Evolutionary conservation across 2,888 invertebrate species (phyloP), one percentile per base, ranked within the genome.

Genomic region (Microctonus hyperodae): DNA sequence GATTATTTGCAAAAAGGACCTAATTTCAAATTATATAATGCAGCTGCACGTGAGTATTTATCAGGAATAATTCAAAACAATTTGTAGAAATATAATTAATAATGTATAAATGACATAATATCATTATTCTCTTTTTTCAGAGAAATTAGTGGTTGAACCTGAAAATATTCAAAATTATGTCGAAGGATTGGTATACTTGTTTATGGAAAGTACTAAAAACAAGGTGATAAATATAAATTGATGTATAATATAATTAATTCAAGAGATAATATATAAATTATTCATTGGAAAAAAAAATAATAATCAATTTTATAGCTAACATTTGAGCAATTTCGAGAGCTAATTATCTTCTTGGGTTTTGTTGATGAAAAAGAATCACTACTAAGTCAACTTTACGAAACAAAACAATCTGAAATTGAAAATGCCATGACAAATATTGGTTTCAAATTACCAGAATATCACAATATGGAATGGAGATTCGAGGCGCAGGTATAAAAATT

Each of bases 181-280:
- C 13, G 90, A 92, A 84, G 92, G 91, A 22, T 82, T 94, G 62
- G 88, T 92, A n/a, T 90, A 92, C 81, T 85, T 93, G 58, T 85
- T 93, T 58, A 84, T 92, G 20, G 89, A 93, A 83, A 89, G 89
- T 71, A 90, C 90, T 74, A 91, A 90, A 83, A 87, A 90, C 71
- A 89, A 90, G 85, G 90, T 90, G 82, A 85, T 33, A 33, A 44
- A 37, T 20, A 13, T 11, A 40, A 3, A 28, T 28, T 7, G 3
- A 11, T 48, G 37, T 56, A 16, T 40, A 48, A 13, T 50, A 22
- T n/a, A 31, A 10, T 20, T 55, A 60, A 16, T 44, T 40, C 31
- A 40, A 28, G 35, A 37, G 23, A 6, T 22, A 22, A 48, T 11
- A 44, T 11, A 31, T 13, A 59, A 20, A 28, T n/a, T 9, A 16